Conservation (phyloP, 2,797 vertebrate species). For the Toxotes lorentzi region DNA sequence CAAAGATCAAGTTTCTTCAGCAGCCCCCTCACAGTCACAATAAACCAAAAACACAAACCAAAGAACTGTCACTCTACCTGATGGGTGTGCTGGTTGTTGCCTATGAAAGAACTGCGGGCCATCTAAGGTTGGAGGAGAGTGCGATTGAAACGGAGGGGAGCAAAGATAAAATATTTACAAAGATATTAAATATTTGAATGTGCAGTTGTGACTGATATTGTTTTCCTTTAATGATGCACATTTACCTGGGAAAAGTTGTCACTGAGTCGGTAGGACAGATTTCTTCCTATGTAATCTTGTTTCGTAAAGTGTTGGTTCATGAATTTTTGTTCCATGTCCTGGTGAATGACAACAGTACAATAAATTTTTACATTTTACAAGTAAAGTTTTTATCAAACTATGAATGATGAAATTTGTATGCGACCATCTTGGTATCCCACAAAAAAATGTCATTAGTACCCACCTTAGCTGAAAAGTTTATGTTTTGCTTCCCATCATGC, state of each 20-base stretch:
- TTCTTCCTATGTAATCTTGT: not conserved
- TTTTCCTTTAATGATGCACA: not conserved
- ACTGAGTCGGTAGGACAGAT: not conserved
- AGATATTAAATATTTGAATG: not conserved
- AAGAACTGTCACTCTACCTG: constrained; percentile 38
- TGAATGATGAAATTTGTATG: not conserved
- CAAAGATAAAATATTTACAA: not conserved
- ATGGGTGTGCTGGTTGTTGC: not conserved
- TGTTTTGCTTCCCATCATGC: not conserved
- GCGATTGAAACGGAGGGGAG: too few relatives aligned
- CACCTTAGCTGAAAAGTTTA: not conserved
- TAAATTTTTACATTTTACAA: not conserved
- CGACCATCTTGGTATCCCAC: not conserved
- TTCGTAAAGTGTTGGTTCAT: not conserved
- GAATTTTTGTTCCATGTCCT: constrained; percentile 31
- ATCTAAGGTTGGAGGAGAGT: not conserved
- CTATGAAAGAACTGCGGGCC: not conserved
- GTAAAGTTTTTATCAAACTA: not conserved
- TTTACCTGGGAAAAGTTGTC: constrained; percentile 34
- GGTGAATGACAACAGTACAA: not conserved
- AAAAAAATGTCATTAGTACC: not conserved
- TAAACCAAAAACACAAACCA: not conserved
- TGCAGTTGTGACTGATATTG: not conserved
- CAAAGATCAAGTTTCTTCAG: not conserved
- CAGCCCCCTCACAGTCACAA: not conserved